phyloP scores from a whole-genome alignment of 2,888 invertebrate species.

The Laothoe populi region DNA sequence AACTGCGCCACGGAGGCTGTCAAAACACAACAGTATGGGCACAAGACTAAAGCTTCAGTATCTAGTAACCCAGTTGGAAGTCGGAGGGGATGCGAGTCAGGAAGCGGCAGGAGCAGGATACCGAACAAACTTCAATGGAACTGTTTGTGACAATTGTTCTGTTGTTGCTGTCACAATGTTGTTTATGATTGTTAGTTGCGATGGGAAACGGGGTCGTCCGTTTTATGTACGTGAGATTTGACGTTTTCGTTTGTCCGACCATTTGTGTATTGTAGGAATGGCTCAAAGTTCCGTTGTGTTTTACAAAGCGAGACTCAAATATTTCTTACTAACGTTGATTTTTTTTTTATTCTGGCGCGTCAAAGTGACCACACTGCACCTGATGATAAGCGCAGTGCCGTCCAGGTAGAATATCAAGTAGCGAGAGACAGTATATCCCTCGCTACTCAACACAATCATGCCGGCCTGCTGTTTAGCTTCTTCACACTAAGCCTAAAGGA shows the following conservation, averaged over 20 bases:
- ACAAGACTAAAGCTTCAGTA: background rate
- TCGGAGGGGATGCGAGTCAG: constrained; percentile 53
- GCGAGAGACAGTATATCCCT: too few species aligned
- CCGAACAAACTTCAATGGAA: constrained; percentile 57
- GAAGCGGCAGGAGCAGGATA: constrained; percentile 70
- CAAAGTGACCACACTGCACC: too few species aligned
- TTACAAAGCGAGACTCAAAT: constrained; percentile 10
- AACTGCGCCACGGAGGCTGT: too few species aligned
- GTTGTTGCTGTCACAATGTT: constrained; percentile 44
- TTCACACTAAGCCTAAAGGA: too few species aligned
- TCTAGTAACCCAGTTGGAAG: constrained; percentile 52
- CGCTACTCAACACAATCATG: too few species aligned
- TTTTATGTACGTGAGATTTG: constrained; percentile 26
- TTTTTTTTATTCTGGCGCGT: too few species aligned
- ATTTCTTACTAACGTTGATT: background rate
- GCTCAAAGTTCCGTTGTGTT: constrained; percentile 15
- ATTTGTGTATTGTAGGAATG: constrained; percentile 3
- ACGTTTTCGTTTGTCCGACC: constrained; percentile 13
- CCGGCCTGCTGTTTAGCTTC: too few species aligned
- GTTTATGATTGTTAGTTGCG: constrained; percentile 28
- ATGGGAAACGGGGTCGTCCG: constrained; percentile 25
- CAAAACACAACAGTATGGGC: background rate
- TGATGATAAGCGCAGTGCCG: too few species aligned
- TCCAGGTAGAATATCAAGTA: too few species aligned
- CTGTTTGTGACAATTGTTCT: constrained; percentile 46